Base-by-base conservation (phyloP, 2,888 invertebrate genomes). In the Phymatocera aterrima region DNA sequence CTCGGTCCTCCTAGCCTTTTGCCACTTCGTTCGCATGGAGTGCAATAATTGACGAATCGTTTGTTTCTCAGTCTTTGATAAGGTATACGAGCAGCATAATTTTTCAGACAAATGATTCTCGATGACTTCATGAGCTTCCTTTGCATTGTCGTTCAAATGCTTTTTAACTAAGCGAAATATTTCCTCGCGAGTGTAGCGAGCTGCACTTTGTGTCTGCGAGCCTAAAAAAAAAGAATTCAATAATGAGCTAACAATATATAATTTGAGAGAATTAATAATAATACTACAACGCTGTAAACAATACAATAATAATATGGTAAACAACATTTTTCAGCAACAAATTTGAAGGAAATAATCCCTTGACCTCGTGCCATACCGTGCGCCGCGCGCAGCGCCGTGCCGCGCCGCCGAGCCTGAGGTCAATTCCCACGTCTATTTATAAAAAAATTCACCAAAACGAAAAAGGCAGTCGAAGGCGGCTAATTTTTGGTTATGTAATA, bases 301-400 rank as follows among this genome's bases (percentile, higher is more conserved):
- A 70, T 70, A 70, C 24, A 24, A 46, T 70, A 70, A 70, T 68
- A 70, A 70, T 70, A 70, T 68, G 68, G 43, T 43, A 68, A 68
- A 68, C 43, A 68, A n/a, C n/a, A n/a, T n/a, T n/a, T n/a, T n/a
- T n/a, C n/a, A n/a, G n/a, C n/a, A n/a, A n/a, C n/a, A n/a, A n/a
- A n/a, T n/a, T n/a, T n/a, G n/a, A n/a, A n/a, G n/a, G n/a, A n/a
- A n/a, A n/a, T n/a, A 68, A 68, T 68, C 46, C 40, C 68, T 68
- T 0, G 21, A 68, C n/a, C 21, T 68, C 68, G 68, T 28, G 21
- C 43, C 68, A 43, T 68, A 68, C 68, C 43, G 68, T 68, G 68
- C 68, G 18, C 68, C 21, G 18, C 43, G 68, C 68, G 43, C 46
- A 43, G 68, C 68, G 65, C 65, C 65, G 40, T 65, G 68, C 68